These are phyloP conservation scores for Hermatobates lingyangjiaoensis DNA, from an alignment of 1,140 invertebrate genomes.

Conservation along the genomic window DNA sequence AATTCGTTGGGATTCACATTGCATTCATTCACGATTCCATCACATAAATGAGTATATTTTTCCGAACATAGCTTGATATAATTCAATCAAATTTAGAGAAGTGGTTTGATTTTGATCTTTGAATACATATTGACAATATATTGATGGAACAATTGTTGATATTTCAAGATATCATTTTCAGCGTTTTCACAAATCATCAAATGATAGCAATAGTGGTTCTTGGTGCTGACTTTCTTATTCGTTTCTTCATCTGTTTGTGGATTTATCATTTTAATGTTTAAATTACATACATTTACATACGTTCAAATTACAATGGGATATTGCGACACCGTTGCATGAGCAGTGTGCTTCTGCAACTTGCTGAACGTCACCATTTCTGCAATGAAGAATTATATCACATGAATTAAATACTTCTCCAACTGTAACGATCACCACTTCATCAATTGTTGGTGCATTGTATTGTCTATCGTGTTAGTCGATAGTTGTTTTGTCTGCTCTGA, in stretches of 20 bases:
- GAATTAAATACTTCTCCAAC: constrained; percentile 22
- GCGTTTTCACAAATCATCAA: constrained; percentile 23
- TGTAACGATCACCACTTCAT: constrained; percentile 26
- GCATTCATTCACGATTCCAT: no score
- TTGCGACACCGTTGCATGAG: constrained; percentile 26
- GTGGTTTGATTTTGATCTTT: constrained; percentile 26
- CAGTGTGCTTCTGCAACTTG: constrained; percentile 26
- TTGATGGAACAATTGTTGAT: constrained; percentile 23
- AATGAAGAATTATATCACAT: constrained; percentile 25
- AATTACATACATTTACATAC: constrained; percentile 27
- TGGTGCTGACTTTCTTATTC: constrained; percentile 22
- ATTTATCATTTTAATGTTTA: constrained; percentile 14
- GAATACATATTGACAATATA: constrained; percentile 26
- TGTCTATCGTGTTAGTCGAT: constrained; percentile 23
- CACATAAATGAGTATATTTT: no score
- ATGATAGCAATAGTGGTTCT: constrained; percentile 23
- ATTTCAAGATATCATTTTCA: constrained; percentile 21
- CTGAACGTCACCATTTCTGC: constrained; percentile 20
- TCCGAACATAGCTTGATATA: no score
- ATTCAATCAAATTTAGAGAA: constrained; percentile 22
- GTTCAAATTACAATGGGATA: constrained; percentile 28
- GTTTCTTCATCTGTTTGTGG: not conserved
- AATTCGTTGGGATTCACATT: no score
- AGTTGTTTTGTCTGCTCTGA: constrained; percentile 23
- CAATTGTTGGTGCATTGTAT: constrained; percentile 25